A percentile compares a stretch with the other conserved stretches of the same genome.
These are phyloP conservation scores for Dendrocincla fuliginosa DNA, from an alignment of 2,797 vertebrate genomes.

Conservation along the genomic window DNA sequence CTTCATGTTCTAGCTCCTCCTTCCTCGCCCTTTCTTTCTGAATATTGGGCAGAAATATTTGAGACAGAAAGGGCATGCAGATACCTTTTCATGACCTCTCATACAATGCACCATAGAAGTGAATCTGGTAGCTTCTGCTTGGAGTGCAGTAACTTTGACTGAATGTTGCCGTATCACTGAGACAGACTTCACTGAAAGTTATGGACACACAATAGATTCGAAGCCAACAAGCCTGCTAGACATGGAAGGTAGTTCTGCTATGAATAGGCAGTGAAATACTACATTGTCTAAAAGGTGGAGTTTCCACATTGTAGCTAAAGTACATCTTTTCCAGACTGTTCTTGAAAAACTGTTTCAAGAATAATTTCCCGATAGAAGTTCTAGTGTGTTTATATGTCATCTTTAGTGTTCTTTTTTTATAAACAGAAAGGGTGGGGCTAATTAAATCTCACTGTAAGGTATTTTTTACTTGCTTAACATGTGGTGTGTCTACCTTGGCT, in stretches of 20 bases:
- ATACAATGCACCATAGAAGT: background rate
- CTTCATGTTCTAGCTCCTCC: background rate
- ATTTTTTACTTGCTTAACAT: background rate
- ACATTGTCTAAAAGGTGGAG: background rate
- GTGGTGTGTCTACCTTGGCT: background rate
- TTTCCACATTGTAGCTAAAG: background rate
- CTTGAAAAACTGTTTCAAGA: background rate
- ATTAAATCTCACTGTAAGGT: background rate
- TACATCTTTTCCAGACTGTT: background rate
- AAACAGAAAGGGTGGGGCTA: background rate
- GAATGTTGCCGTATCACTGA: background rate
- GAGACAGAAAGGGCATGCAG: background rate
- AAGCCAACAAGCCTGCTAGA: background rate
- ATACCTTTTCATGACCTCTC: background rate
- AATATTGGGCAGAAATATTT: background rate
- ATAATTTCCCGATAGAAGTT: background rate
- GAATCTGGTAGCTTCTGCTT: background rate
- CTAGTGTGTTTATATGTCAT: background rate
- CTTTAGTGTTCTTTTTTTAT: background rate
- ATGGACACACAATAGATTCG: fast-evolving
- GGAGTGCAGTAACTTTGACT: background rate
- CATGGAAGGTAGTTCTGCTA: background rate
- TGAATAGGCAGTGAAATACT: background rate
- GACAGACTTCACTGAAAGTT: background rate
- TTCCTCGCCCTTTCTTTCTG: background rate